phyloP scores from a whole-genome alignment of 2,888 invertebrate species.

The Drosophila ustulata region DNA sequence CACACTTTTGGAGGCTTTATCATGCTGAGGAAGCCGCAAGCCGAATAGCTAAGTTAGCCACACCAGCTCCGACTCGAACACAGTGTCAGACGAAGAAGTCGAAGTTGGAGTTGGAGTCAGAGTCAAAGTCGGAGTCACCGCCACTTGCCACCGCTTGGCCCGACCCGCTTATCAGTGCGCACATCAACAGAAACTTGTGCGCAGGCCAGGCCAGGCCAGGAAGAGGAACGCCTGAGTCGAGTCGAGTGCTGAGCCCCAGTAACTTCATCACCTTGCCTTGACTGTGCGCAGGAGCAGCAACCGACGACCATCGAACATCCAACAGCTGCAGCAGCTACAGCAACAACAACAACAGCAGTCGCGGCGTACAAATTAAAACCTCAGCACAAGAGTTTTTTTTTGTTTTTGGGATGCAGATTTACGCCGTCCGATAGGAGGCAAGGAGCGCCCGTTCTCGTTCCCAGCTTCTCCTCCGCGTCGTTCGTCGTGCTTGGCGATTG shows the following conservation, averaged over 20 bases:
- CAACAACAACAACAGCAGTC: constrained; percentile 23
- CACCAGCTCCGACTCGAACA: constrained; percentile 16
- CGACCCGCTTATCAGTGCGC: constrained; percentile 69
- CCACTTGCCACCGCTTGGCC: constrained; percentile 60
- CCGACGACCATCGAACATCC: constrained; percentile 8
- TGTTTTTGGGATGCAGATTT: constrained; percentile 71
- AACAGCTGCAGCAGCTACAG: constrained; percentile 26
- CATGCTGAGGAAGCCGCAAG: constrained; percentile 63
- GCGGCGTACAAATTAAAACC: constrained; percentile 79
- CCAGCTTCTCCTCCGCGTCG: background rate
- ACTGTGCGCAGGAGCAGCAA: constrained; percentile 59
- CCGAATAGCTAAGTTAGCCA: constrained; percentile 43
- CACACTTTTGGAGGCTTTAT: constrained; percentile 78
- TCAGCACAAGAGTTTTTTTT: constrained; percentile 61
- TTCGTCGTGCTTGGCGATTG: constrained; percentile 12
- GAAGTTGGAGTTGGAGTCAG: constrained; percentile 29
- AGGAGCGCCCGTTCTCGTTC: constrained; percentile 35
- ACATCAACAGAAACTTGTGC: constrained; percentile 65
- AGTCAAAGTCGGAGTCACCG: constrained; percentile 31
- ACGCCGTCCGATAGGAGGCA: constrained; percentile 63
- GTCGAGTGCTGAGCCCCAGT: constrained; percentile 39
- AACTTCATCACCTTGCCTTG: constrained; percentile 73
- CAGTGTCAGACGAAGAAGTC: constrained; percentile 45
- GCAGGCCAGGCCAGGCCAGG: constrained; percentile 47
- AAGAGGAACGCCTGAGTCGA: constrained; percentile 27